Base-by-base conservation (phyloP, 2,888 invertebrate genomes). In the Melipona bicolor region DNA sequence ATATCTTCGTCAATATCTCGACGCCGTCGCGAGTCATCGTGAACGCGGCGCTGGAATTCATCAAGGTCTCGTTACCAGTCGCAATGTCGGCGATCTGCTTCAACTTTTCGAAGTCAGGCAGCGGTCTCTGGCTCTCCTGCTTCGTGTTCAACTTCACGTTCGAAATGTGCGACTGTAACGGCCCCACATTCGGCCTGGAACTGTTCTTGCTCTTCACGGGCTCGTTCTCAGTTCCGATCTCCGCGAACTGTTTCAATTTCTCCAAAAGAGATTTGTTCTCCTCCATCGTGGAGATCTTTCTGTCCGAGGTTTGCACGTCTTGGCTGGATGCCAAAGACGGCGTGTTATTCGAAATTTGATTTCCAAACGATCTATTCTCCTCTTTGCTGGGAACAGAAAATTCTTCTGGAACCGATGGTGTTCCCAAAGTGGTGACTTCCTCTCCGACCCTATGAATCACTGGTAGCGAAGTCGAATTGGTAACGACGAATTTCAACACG, bases 11-110 rank as follows among this genome's bases (percentile, higher is more conserved):
- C 77, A 96, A 93, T 86, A 97, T 96, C 92, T 96, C 96, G 80
- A 97, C 95, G 2, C 97, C 97, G 65, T 96, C 96, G 81, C 96
- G 96, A 92, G 96, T 96, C 32, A 96, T 92, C 0, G 96, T 95
- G 88, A 96, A 96, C 90, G 95, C 96, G 0, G 89, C 64, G 4
- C 91, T 90, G 0, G 82, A 75, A 59, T 93, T 92, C 76, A 87
- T 91, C 21, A 83, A 17, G 0, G 91, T 88, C 49, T 90, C 81
- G 54, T 92, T 92, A 19, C 91, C 93, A 2, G 90, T 91, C 0
- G 91, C 90, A 9, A 93, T 88, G 21, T 92, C 91, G 0, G 94
- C 94, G 61, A 94, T 90, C 75, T 94, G 93, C 56, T 92, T 93
- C 19, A 94, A 77, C 36, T 93, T 90, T 1, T 93, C 92, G 54